These are phyloP conservation scores for Tipula unca DNA, from an alignment of 2,888 invertebrate species.

Conservation along the genomic window DNA sequence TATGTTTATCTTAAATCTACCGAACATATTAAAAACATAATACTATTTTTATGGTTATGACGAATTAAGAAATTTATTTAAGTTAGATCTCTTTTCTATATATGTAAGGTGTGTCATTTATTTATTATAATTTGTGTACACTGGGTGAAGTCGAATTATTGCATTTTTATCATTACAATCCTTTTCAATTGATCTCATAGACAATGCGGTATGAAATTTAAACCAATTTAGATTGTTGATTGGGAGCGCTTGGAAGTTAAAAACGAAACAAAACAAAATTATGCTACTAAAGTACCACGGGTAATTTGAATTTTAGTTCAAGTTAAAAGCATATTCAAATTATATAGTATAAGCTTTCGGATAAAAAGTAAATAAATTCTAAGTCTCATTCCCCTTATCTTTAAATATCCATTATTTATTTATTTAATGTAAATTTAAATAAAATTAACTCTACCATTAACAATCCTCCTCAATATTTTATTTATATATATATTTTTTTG, in stretches of 20 bases:
- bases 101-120: neutral
- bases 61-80: neutral
- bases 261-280: neutral
- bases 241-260: neutral
- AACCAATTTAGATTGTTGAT: neutral
- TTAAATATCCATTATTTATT: neutral
- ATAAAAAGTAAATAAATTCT: neutral
- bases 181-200: neutral
- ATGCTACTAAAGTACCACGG: neutral
- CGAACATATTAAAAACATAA: neutral
- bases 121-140: neutral
- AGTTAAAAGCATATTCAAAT: neutral
- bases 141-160: neutral
- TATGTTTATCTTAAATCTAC: neutral
- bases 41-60: neutral
- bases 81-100: neutral
- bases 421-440: neutral
- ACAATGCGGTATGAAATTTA: neutral
- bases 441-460: slow-evolving; percentile 14
- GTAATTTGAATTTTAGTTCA: neutral
- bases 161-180: neutral
- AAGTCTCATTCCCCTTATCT: neutral
- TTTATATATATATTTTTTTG: neutral
- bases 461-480: neutral
- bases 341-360: neutral